Conservation (phyloP, 1,140 invertebrate genomes). For the Drosophila sulfurigaster region DNA sequence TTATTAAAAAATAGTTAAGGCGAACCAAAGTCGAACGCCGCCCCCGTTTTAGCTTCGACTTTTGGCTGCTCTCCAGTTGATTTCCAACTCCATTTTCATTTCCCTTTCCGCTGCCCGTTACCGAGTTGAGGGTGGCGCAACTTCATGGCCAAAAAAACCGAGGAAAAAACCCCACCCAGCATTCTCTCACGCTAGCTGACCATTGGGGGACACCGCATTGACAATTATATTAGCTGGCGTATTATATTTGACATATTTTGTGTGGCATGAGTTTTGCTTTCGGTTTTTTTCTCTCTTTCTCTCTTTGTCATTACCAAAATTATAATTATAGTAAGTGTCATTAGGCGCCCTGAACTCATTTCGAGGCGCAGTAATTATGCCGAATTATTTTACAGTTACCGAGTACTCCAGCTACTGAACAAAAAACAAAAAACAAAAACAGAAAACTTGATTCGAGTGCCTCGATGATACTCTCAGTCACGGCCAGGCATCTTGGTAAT, state of each 20-base stretch:
- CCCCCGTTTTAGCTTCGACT: conserved; percentile 6
- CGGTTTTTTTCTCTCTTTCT: conserved; percentile 20
- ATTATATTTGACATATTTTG: conserved; percentile 82
- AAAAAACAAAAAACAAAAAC: background rate
- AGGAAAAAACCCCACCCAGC: conserved; percentile 1
- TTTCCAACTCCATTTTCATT: conserved; percentile 38
- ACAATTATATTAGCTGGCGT: conserved; percentile 73
- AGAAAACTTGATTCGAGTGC: conserved; percentile 1
- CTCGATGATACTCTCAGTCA: conserved; percentile 21
- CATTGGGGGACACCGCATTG: conserved; percentile 60
- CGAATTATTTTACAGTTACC: conserved; percentile 78
- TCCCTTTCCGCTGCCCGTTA: conserved; percentile 32
- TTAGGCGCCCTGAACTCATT: conserved; percentile 75
- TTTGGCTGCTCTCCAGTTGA: conserved; percentile 7
- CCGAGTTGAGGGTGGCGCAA: conserved; percentile 10
- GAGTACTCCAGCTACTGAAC: conserved; percentile 1
- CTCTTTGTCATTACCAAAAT: conserved; percentile 79
- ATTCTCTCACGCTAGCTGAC: conserved; percentile 64
- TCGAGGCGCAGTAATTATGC: conserved; percentile 61
- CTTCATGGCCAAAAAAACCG: background rate
- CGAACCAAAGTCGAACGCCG: conserved; percentile 27
- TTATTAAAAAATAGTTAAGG: conserved; percentile 83
- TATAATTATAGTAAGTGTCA: conserved; percentile 83
- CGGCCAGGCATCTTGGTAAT: conserved; percentile 30
- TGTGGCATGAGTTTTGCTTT: conserved; percentile 50